phyloP scores from a whole-genome alignment of 2,797 vertebrate species.

The Heterohyrax brucei region DNA sequence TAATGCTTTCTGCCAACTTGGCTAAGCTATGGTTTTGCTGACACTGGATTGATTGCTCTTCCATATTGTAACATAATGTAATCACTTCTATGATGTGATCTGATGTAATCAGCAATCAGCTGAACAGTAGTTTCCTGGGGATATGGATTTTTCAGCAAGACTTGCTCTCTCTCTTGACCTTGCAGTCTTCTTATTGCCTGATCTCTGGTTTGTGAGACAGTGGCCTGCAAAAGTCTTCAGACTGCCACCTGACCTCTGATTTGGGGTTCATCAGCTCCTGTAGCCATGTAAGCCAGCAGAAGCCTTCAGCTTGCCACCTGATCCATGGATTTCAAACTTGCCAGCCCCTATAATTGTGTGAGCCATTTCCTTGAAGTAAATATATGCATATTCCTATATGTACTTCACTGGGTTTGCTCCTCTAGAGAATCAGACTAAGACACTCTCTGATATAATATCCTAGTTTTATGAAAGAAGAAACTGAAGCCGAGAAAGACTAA shows the following conservation, averaged over 20 bases:
- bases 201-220: neutral
- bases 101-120: neutral
- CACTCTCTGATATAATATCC: neutral
- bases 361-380: neutral
- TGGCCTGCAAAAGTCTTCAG: neutral
- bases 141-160: neutral
- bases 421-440: neutral
- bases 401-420: neutral
- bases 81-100: neutral
- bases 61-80: neutral
- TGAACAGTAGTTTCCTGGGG: neutral
- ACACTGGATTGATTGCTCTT: neutral
- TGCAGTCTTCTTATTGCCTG: neutral
- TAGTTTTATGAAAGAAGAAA: neutral
- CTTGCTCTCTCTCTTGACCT: neutral
- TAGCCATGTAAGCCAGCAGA: no score
- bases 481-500: neutral
- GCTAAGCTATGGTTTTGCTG: neutral
- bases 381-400: neutral
- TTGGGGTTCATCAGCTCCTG: no score
- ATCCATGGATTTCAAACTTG: neutral
- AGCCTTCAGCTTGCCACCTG: neutral
- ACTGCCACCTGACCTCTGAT: no score
- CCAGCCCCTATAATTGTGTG: neutral
- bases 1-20: neutral